Conservation (phyloP, 2,113 vertebrate genomes). For the Hippocampus zosterae region DNA sequence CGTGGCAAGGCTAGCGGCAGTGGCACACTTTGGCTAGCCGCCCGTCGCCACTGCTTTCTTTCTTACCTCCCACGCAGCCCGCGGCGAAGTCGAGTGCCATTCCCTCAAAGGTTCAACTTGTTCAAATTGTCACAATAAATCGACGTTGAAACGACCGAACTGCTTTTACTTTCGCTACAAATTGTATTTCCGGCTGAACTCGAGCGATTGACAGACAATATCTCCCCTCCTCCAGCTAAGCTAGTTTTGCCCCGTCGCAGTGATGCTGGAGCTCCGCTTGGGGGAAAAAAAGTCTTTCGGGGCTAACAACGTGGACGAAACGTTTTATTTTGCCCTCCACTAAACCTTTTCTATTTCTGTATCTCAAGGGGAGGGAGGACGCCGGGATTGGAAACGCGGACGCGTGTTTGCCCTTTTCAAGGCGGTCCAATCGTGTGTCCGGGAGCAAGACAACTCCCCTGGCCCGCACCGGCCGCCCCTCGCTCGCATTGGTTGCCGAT, state of each 20-base stretch:
- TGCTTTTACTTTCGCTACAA: conserved; percentile 4
- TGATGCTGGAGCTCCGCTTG: background rate
- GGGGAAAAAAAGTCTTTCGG: background rate
- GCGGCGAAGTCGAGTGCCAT: conserved; percentile 75
- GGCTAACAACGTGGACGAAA: background rate
- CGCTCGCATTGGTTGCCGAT: conserved; percentile 50
- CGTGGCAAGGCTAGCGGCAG: conserved; percentile 8
- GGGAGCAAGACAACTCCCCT: conserved; percentile 74
- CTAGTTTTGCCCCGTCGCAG: background rate
- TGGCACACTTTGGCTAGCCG: background rate
- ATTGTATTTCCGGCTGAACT: background rate
- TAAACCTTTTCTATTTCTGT: conserved; percentile 61
- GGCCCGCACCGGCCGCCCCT: conserved; percentile 42
- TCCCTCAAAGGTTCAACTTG: conserved; percentile 26
- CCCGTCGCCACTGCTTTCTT: conserved; percentile 4
- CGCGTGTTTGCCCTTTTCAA: conserved; percentile 56
- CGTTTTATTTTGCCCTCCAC: background rate
- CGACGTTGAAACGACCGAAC: background rate
- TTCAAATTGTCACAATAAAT: background rate
- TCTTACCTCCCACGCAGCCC: conserved; percentile 71
- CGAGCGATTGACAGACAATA: background rate
- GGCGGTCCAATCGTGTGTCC: conserved; percentile 65
- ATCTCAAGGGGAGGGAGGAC: conserved; percentile 22
- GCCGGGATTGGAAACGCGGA: conserved; percentile 16
- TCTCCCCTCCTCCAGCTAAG: background rate